Evolutionary conservation across 1,140 invertebrate genomes (phyloP).

Genomic region (Asbolus verrucosus): DNA sequence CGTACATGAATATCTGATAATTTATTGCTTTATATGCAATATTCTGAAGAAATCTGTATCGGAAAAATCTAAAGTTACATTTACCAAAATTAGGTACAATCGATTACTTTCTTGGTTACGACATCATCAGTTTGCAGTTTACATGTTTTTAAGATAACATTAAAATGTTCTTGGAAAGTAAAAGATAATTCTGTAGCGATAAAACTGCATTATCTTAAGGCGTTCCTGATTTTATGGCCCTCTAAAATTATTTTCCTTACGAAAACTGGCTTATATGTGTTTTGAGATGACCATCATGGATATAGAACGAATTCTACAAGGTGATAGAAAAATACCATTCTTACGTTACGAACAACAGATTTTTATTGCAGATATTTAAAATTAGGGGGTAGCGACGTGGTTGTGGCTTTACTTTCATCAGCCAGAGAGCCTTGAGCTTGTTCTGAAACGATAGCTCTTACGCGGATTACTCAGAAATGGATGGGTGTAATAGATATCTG

Average conservation of each 20-base stretch:
- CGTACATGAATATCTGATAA: too few relatives aligned
- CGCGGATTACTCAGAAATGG: conserved; percentile 15
- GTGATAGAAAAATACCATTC: too few relatives aligned
- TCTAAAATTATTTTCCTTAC: too few relatives aligned
- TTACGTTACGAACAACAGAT: too few relatives aligned
- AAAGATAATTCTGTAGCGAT: conserved; percentile 34
- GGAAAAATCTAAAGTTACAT: too few relatives aligned
- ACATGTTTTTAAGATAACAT: conserved; percentile 35
- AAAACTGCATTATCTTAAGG: conserved; percentile 33
- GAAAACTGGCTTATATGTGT: too few relatives aligned
- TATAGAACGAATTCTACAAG: too few relatives aligned
- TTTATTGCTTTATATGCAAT: too few relatives aligned
- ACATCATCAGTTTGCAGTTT: conserved; percentile 3
- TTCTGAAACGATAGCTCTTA: conserved; percentile 21
- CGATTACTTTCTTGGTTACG: conserved; percentile 6
- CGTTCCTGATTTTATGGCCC: conserved; percentile 31
- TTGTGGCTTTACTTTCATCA: conserved; percentile 33
- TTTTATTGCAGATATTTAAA: conserved; percentile 6
- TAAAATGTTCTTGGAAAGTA: conserved; percentile 36
- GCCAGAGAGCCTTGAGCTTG: conserved; percentile 13
- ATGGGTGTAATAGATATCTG: conserved; percentile 30
- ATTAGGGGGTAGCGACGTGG: conserved; percentile 31
- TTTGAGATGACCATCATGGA: too few relatives aligned
- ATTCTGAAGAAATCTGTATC: too few relatives aligned
- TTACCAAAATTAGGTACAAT: too few relatives aligned